These are phyloP conservation scores for Caracal caracal DNA, from an alignment of 2,113 vertebrate genomes.

Conservation along the genomic window DNA sequence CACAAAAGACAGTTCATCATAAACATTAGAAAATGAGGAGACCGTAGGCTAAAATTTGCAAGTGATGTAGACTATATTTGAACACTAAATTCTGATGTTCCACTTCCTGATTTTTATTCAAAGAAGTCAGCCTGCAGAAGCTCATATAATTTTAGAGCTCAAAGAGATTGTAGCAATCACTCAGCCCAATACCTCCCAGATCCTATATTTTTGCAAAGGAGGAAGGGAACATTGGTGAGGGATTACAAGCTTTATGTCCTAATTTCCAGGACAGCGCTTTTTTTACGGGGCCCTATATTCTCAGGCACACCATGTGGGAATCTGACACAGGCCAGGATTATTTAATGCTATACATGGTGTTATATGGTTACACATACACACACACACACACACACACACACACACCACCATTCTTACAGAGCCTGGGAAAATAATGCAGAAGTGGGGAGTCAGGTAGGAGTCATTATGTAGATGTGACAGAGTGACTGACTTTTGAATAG, in stretches of 20 bases:
- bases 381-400: neutral
- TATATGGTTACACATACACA: neutral
- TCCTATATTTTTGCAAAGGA: neutral
- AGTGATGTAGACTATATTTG: neutral
- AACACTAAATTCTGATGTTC: neutral
- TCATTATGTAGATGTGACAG: neutral
- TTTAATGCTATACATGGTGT: neutral
- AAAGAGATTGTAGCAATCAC: neutral
- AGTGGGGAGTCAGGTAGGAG: neutral
- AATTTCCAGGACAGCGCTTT: neutral
- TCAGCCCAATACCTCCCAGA: neutral
- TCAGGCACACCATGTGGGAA: neutral
- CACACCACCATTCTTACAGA: neutral
- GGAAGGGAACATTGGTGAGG: neutral
- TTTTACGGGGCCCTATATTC: neutral
- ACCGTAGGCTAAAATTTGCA: neutral
- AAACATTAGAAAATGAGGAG: neutral
- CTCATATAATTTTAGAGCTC: neutral
- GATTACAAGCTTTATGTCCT: neutral
- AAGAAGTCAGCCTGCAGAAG: neutral
- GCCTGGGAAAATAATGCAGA: neutral
- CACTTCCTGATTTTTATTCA: neutral
- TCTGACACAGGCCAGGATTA: neutral
- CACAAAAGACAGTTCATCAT: neutral
- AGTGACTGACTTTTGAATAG: neutral